A percentile compares a stretch with the other conserved stretches of the same genome.
phyloP scores from a whole-genome alignment of 2,888 invertebrate species.

The Volucella inanis region DNA sequence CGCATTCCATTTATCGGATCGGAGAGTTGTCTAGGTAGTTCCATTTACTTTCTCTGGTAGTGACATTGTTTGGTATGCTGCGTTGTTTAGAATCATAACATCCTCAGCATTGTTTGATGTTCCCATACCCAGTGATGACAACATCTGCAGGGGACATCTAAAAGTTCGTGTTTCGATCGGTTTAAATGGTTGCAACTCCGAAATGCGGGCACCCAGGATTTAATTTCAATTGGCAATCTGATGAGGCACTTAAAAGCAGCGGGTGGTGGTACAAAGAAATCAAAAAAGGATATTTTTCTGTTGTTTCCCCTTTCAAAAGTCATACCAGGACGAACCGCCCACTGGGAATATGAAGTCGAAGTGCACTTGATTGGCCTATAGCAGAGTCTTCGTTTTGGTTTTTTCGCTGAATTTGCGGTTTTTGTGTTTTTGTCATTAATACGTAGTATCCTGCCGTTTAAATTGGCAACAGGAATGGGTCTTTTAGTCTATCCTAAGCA shows the following conservation, averaged over 20 bases:
- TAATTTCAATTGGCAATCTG: slow-evolving; percentile 56
- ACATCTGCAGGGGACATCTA: slow-evolving; percentile 47
- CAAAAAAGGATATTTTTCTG: slow-evolving; percentile 13
- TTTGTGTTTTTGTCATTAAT: slow-evolving; percentile 73
- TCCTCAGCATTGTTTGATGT: slow-evolving; percentile 51
- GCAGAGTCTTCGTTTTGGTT: neutral
- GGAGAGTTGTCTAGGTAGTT: neutral
- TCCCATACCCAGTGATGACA: slow-evolving; percentile 54
- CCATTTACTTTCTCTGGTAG: slow-evolving; percentile 48
- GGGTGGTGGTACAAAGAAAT: slow-evolving; percentile 26
- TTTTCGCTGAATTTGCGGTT: slow-evolving; percentile 58
- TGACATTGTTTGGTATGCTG: slow-evolving; percentile 38
- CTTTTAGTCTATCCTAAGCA: slow-evolving; percentile 29
- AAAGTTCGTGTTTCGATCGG: slow-evolving; percentile 6
- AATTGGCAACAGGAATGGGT: slow-evolving; percentile 35
- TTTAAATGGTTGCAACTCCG: slow-evolving; percentile 16
- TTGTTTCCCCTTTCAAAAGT: neutral
- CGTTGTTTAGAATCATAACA: slow-evolving; percentile 12
- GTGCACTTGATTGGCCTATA: slow-evolving; percentile 45
- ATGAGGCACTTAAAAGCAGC: slow-evolving; percentile 18
- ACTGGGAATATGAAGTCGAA: slow-evolving; percentile 20
- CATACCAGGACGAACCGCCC: slow-evolving; percentile 2
- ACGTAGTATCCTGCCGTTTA: slow-evolving; percentile 61
- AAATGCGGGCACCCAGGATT: slow-evolving; percentile 55
- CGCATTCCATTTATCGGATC: slow-evolving; percentile 18